phyloP scores from a whole-genome alignment of 2,113 vertebrate genomes.

The Melanocharis versteri region DNA sequence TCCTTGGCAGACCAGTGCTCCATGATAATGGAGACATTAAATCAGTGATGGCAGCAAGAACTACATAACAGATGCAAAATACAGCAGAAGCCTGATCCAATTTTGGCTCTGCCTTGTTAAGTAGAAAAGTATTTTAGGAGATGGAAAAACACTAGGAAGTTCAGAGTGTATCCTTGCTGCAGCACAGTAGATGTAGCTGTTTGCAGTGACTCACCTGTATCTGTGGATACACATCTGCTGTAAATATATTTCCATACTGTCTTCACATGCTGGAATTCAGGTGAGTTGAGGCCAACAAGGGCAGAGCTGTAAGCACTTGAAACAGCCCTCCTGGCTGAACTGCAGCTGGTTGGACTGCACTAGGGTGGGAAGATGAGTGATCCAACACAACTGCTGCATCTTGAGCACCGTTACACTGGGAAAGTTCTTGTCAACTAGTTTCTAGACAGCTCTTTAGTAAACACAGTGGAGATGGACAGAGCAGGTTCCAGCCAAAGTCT shows the following conservation, averaged over 20 bases:
- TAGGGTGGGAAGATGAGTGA: not conserved
- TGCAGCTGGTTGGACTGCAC: not conserved
- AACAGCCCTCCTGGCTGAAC: not conserved
- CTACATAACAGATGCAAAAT: slow-evolving; percentile 62
- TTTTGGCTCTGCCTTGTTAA: slow-evolving; percentile 41
- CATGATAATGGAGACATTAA: slow-evolving; percentile 51
- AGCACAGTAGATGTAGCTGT: not conserved
- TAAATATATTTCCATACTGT: not conserved
- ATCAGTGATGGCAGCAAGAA: slow-evolving; percentile 53
- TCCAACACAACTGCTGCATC: not conserved
- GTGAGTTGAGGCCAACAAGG: not conserved
- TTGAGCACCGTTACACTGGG: not conserved
- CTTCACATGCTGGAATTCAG: not conserved
- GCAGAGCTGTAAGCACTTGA: not conserved
- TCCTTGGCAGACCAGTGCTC: not conserved
- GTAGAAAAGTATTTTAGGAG: slow-evolving; percentile 21
- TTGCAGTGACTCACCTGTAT: not conserved
- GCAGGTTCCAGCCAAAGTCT: not conserved
- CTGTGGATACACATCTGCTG: not conserved
- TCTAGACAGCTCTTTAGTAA: not conserved
- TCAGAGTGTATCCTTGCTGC: not conserved
- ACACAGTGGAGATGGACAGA: not conserved
- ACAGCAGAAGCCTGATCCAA: slow-evolving; percentile 11
- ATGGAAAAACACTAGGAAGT: slow-evolving; percentile 37
- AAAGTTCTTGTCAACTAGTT: not conserved